These are phyloP conservation scores for Branchipolynoe longqiensis DNA, from an alignment of 2,888 invertebrate species.

Conservation along the genomic window DNA sequence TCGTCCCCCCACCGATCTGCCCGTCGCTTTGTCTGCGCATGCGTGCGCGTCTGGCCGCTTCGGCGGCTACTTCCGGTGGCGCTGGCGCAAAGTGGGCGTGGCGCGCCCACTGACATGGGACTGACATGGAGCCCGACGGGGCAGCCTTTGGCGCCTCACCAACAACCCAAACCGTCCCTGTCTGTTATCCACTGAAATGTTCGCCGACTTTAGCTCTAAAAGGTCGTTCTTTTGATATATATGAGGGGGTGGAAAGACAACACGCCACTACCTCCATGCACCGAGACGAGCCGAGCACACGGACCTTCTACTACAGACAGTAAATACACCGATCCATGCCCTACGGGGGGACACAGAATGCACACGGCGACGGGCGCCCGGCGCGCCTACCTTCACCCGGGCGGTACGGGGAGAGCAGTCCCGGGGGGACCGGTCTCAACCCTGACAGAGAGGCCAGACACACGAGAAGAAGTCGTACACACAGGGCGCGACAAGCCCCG, in stretches of 20 bases:
- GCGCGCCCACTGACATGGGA: conserved; percentile 26
- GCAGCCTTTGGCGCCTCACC: conserved; percentile 40
- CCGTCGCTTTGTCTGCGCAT: neutral
- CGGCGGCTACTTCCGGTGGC: neutral
- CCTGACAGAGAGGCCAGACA: no score
- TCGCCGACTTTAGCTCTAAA: conserved; percentile 41
- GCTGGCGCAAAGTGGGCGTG: neutral
- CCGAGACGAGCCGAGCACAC: neutral
- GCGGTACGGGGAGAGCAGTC: neutral
- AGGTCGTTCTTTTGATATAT: conserved; percentile 11
- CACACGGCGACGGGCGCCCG: neutral
- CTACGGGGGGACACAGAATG: neutral
- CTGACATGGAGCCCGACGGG: conserved; percentile 10
- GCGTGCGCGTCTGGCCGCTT: neutral
- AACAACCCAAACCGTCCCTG: conserved; percentile 24
- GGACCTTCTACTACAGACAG: neutral
- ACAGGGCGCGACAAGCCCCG: neutral
- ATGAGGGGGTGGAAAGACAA: no score
- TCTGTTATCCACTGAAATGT: conserved; percentile 14
- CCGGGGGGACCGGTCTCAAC: neutral
- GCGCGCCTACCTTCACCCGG: conserved; percentile 33
- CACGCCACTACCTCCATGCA: conserved; percentile 44
- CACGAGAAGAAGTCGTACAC: neutral
- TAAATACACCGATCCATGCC: conserved; percentile 38
- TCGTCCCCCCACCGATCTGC: neutral